These are phyloP conservation scores for Elaphurus davidianus DNA, from an alignment of 2,113 vertebrate genomes.

Conservation along the genomic window DNA sequence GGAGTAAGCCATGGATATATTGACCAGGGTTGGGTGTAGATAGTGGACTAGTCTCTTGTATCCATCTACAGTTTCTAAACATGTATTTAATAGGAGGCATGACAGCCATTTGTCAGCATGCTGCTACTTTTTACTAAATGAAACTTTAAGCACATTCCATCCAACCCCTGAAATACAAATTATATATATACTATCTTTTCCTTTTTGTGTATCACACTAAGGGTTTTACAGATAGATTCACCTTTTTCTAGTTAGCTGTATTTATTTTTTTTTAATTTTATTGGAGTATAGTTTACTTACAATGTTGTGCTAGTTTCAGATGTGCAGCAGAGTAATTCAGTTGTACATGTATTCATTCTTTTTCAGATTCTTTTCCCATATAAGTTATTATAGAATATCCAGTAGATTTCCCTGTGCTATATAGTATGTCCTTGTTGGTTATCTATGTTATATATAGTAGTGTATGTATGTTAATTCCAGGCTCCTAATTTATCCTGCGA, in stretches of 20 bases:
- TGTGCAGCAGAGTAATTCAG: not conserved
- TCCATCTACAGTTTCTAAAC: not conserved
- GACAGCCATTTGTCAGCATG: not conserved
- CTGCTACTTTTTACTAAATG: not conserved
- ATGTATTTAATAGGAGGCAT: not conserved
- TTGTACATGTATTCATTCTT: not conserved
- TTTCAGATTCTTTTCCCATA: not conserved
- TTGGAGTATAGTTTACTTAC: not conserved
- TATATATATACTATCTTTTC: not conserved
- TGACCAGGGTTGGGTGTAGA: not conserved
- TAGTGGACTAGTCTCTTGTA: not conserved
- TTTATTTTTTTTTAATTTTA: not conserved
- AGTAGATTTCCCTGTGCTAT: not conserved
- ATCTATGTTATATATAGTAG: not conserved
- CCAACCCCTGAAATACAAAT: not conserved
- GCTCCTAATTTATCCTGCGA: not conserved
- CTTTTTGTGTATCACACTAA: not conserved
- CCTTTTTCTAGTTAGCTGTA: not conserved
- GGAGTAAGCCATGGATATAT: not conserved
- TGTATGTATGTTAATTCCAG: not conserved
- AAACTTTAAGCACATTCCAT: not conserved
- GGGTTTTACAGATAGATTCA: constrained; percentile 3
- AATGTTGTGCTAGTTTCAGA: not conserved
- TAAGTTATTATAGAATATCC: not conserved
- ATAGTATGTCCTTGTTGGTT: not conserved